A percentile compares a stretch with the other conserved stretches of the same genome.
These are phyloP conservation scores for Venusia cambrica DNA, from an alignment of 2,888 invertebrate species.

Conservation along the genomic window DNA sequence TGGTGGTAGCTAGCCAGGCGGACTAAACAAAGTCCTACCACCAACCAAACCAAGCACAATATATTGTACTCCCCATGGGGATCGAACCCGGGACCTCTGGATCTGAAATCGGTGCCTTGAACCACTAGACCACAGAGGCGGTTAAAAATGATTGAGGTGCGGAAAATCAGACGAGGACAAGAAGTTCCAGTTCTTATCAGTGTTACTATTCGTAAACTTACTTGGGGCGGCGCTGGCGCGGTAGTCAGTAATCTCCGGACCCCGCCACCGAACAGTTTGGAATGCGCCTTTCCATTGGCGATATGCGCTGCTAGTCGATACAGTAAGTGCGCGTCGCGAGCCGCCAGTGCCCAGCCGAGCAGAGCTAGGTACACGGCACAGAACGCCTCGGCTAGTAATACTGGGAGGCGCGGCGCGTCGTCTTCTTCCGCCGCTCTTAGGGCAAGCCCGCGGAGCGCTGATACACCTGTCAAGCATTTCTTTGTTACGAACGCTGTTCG, in stretches of 20 bases:
- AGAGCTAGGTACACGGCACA: constrained; percentile 96
- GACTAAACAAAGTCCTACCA: no score
- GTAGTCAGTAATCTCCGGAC: constrained; percentile 92
- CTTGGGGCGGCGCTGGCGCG: constrained; percentile 81
- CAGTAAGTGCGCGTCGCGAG: constrained; percentile 95
- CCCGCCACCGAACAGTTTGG: constrained; percentile 93
- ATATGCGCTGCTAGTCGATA: constrained; percentile 92
- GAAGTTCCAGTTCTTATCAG: no score
- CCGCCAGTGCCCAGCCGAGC: constrained; percentile 94
- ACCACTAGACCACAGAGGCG: no score
- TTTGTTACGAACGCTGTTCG: no score
- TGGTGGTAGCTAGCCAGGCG: no score
- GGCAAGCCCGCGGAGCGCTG: constrained; percentile 93
- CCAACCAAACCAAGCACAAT: no score
- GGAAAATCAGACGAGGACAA: no score
- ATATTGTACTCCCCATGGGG: no score
- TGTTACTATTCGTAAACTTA: no score
- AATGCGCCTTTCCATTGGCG: constrained; percentile 90
- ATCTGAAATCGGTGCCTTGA: no score
- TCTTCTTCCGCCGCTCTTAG: constrained; percentile 97
- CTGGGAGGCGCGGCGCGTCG: constrained; percentile 94
- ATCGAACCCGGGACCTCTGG: no score
- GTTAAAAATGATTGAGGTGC: no score
- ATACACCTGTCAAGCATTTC: constrained; percentile 87
- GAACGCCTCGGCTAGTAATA: constrained; percentile 95